Evolutionary conservation across 2,888 invertebrate species (phyloP).

Genomic region (Cephus spinipes): DNA sequence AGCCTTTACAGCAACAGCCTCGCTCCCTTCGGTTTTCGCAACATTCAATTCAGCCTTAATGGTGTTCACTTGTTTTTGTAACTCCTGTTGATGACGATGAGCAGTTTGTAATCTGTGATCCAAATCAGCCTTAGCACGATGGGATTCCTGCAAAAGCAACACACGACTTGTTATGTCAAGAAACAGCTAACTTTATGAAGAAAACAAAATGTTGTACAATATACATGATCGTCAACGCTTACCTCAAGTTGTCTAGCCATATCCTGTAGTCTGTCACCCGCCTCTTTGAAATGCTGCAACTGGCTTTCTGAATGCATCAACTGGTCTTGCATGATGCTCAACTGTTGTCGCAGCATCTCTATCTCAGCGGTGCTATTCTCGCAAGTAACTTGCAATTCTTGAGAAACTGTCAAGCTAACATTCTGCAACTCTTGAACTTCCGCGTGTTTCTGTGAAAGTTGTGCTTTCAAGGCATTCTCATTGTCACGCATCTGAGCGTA

Average conservation of each 20-base stretch:
- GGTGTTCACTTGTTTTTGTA: slow-evolving; percentile 67
- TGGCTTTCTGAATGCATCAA: slow-evolving; percentile 58
- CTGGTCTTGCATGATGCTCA: slow-evolving; percentile 57
- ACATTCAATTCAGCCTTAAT: slow-evolving; percentile 62
- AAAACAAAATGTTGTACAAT: background rate
- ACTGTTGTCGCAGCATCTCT: slow-evolving; percentile 54
- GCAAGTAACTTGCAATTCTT: slow-evolving; percentile 58
- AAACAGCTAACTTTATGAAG: background rate
- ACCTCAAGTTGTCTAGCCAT: slow-evolving; percentile 70
- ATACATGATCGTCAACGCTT: slow-evolving; percentile 19
- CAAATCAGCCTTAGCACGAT: slow-evolving; percentile 68
- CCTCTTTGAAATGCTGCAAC: slow-evolving; percentile 65
- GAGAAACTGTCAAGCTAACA: slow-evolving; percentile 48
- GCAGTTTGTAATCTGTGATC: slow-evolving; percentile 69
- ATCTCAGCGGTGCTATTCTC: slow-evolving; percentile 57
- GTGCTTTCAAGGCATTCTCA: slow-evolving; percentile 59
- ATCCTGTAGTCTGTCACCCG: slow-evolving; percentile 70
- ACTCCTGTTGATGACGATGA: slow-evolving; percentile 71
- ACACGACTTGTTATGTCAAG: background rate
- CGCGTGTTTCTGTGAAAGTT: slow-evolving; percentile 67
- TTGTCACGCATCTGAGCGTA: slow-evolving; percentile 73
- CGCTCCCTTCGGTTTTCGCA: slow-evolving; percentile 51
- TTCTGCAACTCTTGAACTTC: slow-evolving; percentile 67
- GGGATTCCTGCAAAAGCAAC: slow-evolving; percentile 67
- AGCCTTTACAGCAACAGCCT: slow-evolving; percentile 60